A percentile compares a stretch with the other conserved stretches of the same genome.
Conservation (phyloP, 2,888 invertebrate species). For the Neoascia interrupta region DNA sequence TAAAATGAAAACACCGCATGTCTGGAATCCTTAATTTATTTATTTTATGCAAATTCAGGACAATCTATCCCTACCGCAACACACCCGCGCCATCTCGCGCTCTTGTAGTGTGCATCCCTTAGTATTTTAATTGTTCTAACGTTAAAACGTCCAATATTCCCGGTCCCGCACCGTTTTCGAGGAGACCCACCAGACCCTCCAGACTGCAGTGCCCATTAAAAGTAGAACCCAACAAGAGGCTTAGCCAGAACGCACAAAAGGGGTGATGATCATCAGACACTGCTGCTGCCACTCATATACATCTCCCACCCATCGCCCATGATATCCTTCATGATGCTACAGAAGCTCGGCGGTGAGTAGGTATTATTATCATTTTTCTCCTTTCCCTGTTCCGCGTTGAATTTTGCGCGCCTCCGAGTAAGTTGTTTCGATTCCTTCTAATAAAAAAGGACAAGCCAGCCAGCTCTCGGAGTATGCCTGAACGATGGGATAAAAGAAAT, state of each 20-base stretch:
- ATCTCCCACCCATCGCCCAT: neutral
- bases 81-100: conserved; percentile 33
- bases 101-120: conserved; percentile 28
- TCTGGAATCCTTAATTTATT: conserved; percentile 70
- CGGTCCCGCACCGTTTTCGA: neutral
- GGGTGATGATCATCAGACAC: conserved; percentile 61
- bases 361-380: conserved; percentile 65
- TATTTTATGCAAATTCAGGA: conserved; percentile 70
- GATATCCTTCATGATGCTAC: conserved; percentile 25
- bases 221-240: conserved; percentile 39
- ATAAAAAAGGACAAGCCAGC: conserved; percentile 45
- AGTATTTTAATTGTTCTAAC: conserved; percentile 61
- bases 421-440: conserved; percentile 49
- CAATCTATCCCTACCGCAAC: conserved; percentile 67
- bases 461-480: conserved; percentile 27
- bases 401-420: conserved; percentile 18
- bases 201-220: conserved; percentile 39
- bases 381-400: conserved; percentile 2
- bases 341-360: conserved; percentile 7
- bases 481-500: conserved; percentile 12
- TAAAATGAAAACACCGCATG: conserved; percentile 70
- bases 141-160: conserved; percentile 58
- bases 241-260: conserved; percentile 61
- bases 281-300: conserved; percentile 11
- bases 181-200: neutral